Percentiles rank a stretch among this genome's conserved stretches.
These are phyloP conservation scores for Vollenhovia emeryi DNA, from an alignment of 1,140 invertebrate species.

Conservation along the genomic window DNA sequence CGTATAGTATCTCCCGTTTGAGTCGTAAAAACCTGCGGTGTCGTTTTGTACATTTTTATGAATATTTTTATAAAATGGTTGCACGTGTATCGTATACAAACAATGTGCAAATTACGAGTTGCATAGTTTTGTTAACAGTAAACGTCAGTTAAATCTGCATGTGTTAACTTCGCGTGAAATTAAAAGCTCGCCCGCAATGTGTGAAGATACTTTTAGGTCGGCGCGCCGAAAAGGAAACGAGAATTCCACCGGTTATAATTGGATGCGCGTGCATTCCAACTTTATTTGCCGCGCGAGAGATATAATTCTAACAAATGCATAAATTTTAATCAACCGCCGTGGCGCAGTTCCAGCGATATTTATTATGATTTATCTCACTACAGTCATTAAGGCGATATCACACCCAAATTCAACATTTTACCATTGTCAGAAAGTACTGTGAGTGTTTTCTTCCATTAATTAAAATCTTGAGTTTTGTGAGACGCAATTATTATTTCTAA, in stretches of 20 bases:
- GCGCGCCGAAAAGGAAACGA: conserved; percentile 53
- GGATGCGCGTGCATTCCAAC: conserved; percentile 45
- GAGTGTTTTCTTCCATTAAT: conserved; percentile 30
- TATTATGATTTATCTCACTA: conserved; percentile 45
- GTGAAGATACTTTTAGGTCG: conserved; percentile 52
- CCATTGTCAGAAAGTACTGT: conserved; percentile 8
- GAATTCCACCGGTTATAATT: conserved; percentile 56
- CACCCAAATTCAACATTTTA: conserved; percentile 19
- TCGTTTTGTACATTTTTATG: neutral
- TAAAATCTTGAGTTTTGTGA: conserved; percentile 29
- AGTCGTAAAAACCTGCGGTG: neutral
- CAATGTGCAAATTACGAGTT: conserved; percentile 34
- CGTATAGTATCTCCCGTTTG: neutral
- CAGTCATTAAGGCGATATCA: conserved; percentile 27
- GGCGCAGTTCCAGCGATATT: conserved; percentile 29
- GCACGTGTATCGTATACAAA: neutral
- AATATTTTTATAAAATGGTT: conserved; percentile 33
- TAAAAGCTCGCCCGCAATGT: conserved; percentile 53
- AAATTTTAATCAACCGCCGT: conserved; percentile 51
- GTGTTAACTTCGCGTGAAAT: conserved; percentile 44
- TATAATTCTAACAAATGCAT: conserved; percentile 58
- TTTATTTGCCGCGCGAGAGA: conserved; percentile 47
- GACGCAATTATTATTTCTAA: conserved; percentile 1
- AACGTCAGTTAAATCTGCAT: conserved; percentile 38
- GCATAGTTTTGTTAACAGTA: conserved; percentile 48